phyloP scores from a whole-genome alignment of 2,797 vertebrate genomes.

The Propithecus perrieri region DNA sequence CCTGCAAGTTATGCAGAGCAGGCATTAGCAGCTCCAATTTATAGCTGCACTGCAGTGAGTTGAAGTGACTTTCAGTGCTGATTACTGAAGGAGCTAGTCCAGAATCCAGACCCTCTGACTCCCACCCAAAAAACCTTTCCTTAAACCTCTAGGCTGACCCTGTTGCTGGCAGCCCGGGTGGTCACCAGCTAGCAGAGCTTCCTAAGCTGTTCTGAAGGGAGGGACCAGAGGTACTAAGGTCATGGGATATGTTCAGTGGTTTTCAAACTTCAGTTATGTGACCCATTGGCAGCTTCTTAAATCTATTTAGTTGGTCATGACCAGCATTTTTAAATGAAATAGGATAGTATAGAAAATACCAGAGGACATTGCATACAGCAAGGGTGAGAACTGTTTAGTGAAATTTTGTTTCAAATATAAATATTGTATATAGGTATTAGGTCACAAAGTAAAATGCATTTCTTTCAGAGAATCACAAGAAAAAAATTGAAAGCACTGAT shows the following conservation, averaged over 20 bases:
- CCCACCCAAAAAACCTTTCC: not conserved
- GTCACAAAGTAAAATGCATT: not conserved
- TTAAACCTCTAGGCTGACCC: not conserved
- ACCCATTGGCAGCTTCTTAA: not conserved
- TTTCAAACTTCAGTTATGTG: not conserved
- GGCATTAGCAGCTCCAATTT: not conserved
- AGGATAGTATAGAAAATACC: not conserved
- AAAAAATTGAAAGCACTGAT: not conserved
- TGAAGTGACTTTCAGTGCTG: not conserved
- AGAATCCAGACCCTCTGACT: not conserved
- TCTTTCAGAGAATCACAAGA: not conserved
- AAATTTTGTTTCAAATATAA: not conserved
- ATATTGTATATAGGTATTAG: not conserved
- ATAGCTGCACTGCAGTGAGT: not conserved
- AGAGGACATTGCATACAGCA: not conserved
- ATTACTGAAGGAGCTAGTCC: not conserved
- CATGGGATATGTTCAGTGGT: not conserved
- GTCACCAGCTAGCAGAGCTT: not conserved
- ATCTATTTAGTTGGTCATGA: not conserved
- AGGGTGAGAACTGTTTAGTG: not conserved
- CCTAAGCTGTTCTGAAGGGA: not conserved
- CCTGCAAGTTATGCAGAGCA: not conserved
- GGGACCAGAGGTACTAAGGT: not conserved
- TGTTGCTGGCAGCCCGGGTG: not conserved
- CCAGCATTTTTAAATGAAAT: slow-evolving; percentile 18